Percentiles rank a stretch among this genome's conserved stretches.
Evolutionary conservation across 2,113 vertebrate genomes (phyloP).

Genomic region (Elgaria multicarinata): DNA sequence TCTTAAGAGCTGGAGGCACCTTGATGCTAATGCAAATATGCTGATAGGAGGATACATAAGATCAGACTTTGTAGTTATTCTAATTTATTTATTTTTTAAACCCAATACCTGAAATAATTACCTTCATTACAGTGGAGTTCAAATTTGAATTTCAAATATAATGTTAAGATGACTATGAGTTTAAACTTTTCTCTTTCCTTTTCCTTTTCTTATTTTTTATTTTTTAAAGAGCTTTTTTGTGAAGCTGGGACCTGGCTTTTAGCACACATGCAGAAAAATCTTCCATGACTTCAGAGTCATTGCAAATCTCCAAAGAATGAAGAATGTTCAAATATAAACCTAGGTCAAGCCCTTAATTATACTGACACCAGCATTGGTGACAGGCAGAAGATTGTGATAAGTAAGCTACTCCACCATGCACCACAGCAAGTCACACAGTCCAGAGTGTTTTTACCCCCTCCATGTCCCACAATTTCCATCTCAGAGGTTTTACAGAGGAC

Average conservation of each 20-base stretch:
- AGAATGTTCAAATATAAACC: background rate
- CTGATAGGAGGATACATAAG: background rate
- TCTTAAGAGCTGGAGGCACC: background rate
- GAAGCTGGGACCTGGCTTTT: background rate
- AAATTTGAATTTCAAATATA: background rate
- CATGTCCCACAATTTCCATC: background rate
- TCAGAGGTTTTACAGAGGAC: background rate
- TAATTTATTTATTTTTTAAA: background rate
- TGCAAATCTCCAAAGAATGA: background rate
- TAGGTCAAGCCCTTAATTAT: conserved; percentile 5
- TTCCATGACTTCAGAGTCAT: background rate
- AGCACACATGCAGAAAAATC: background rate
- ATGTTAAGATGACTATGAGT: background rate
- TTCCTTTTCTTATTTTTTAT: no score
- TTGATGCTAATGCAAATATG: background rate
- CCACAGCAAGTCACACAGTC: background rate
- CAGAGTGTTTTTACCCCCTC: background rate
- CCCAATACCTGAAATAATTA: background rate
- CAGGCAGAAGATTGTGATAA: background rate
- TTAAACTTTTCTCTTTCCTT: background rate
- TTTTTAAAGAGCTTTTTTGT: background rate
- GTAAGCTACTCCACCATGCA: background rate
- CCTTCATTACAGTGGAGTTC: background rate
- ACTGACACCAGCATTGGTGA: background rate
- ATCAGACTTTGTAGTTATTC: background rate